Conservation (phyloP, 2,113 vertebrate species). For the Gymnorhina tibicen region DNA sequence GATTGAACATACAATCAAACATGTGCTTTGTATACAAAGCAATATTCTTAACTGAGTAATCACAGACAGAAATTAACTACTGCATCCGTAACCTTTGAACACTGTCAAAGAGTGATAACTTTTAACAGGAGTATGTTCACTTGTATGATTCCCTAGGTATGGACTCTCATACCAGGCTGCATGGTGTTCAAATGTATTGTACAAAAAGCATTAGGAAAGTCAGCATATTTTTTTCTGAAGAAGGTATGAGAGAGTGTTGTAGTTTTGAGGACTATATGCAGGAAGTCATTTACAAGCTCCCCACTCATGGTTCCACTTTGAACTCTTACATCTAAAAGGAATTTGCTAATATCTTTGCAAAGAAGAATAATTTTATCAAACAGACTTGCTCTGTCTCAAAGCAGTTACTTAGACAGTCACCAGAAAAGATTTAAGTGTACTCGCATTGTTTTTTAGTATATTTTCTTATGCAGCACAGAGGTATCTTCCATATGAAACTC, state of each 20-base stretch:
- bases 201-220: neutral
- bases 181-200: neutral
- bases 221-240: neutral
- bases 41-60: neutral
- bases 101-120: neutral
- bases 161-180: neutral
- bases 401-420: neutral
- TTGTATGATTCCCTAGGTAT: neutral
- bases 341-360: neutral
- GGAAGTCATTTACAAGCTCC: neutral
- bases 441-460: fast-evolving
- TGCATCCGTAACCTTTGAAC: neutral
- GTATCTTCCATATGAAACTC: slow-evolving; percentile 5
- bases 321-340: neutral
- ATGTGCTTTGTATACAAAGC: neutral
- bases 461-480: neutral
- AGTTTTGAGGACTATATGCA: neutral
- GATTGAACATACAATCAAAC: neutral
- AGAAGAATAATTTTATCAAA: neutral
- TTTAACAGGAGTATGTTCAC: neutral
- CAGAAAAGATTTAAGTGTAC: neutral
- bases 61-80: neutral
- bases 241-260: neutral
- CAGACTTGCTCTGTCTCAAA: neutral
- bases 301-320: neutral